Percentiles rank a stretch among this genome's conserved stretches.
These are phyloP conservation scores for Erpobdella octoculata DNA, from an alignment of 2,888 invertebrate genomes.

Conservation along the genomic window DNA sequence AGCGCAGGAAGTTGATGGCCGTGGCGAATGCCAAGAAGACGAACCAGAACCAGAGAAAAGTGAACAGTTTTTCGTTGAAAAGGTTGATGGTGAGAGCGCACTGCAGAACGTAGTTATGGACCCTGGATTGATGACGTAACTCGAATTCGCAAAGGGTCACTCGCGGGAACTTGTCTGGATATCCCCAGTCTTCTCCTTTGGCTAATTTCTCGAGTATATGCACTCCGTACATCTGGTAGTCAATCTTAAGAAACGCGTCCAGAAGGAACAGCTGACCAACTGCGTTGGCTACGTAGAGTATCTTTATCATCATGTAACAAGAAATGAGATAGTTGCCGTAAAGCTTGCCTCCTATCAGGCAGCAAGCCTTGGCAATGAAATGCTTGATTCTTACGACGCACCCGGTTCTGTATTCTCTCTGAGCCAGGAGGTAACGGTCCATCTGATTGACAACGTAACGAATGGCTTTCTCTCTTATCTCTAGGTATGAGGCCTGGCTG, in stretches of 20 bases:
- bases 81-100: conserved; percentile 41
- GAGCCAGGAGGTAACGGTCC: conserved; percentile 53
- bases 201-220: conserved; percentile 54
- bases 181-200: conserved; percentile 48
- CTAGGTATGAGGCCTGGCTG: conserved; percentile 39
- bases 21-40: conserved; percentile 40
- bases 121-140: conserved; percentile 41
- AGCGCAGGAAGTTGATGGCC: conserved; percentile 38
- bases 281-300: conserved; percentile 53
- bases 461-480: conserved; percentile 44
- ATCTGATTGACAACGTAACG: conserved; percentile 54
- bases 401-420: conserved; percentile 51
- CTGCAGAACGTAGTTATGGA: conserved; percentile 41
- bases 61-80: conserved; percentile 43
- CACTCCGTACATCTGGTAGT: conserved; percentile 52
- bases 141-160: conserved; percentile 52
- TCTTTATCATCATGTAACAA: conserved; percentile 53
- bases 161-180: conserved; percentile 49
- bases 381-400: conserved; percentile 50
- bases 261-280: conserved; percentile 54
- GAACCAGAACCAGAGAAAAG: conserved; percentile 43
- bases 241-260: conserved; percentile 54
- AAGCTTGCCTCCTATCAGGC: conserved; percentile 50
- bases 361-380: conserved; percentile 50
- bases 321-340: conserved; percentile 55